A percentile compares a stretch with the other conserved stretches of the same genome.
These are phyloP conservation scores for Dromiciops gliroides DNA, from an alignment of 2,113 vertebrate species.

Conservation along the genomic window DNA sequence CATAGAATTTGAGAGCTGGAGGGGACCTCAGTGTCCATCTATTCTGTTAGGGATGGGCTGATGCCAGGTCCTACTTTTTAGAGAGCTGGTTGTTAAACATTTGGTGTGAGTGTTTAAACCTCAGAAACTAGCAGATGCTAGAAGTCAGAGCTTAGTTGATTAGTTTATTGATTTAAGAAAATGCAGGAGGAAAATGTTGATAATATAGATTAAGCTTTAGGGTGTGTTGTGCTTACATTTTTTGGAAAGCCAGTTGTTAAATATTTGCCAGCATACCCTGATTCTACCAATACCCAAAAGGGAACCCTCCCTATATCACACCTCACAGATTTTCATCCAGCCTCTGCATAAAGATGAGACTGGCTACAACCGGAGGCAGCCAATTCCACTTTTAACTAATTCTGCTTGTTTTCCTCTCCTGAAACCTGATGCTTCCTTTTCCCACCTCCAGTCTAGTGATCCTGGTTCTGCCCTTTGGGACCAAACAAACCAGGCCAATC, in stretches of 20 bases:
- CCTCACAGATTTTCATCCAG: too few relatives aligned
- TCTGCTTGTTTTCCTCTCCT: too few relatives aligned
- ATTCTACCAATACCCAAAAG: background rate
- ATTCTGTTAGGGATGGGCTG: background rate
- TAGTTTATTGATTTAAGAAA: background rate
- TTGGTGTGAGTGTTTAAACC: background rate
- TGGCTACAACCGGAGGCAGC: too few relatives aligned
- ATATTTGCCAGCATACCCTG: background rate
- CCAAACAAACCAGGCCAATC: too few relatives aligned
- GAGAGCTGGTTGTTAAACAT: background rate
- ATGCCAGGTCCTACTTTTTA: background rate
- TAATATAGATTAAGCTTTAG: background rate
- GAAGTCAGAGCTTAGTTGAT: background rate
- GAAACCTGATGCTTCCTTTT: too few relatives aligned
- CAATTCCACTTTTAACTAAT: too few relatives aligned
- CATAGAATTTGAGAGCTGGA: background rate
- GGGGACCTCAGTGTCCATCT: background rate
- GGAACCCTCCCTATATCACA: background rate
- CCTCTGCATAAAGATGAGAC: too few relatives aligned
- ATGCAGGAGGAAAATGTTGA: background rate
- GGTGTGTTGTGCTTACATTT: background rate
- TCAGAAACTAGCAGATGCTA: background rate
- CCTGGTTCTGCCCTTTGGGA: too few relatives aligned
- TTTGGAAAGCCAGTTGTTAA: background rate
- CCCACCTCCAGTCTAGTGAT: too few relatives aligned